Conservation (phyloP, 2,888 invertebrate species). For the Drymonia ruficornis region DNA sequence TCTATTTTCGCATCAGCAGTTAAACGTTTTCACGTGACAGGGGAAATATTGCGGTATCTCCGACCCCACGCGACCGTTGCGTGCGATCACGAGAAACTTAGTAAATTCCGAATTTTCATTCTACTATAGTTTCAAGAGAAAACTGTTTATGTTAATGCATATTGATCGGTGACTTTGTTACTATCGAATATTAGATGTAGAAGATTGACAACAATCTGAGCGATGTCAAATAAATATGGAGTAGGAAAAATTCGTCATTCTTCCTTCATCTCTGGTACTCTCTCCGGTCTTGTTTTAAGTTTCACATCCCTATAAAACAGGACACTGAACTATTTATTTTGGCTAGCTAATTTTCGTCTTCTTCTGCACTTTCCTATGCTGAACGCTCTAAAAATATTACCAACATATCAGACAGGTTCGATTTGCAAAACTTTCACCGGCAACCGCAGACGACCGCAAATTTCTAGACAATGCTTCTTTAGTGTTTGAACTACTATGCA, state of each 20-base stretch:
- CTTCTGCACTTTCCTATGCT: no score
- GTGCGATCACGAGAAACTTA: slow-evolving; percentile 18
- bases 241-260: no score
- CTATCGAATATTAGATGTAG: not conserved
- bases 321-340: no score
- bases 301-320: no score
- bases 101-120: slow-evolving; percentile 12
- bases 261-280: no score
- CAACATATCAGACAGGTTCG: slow-evolving; percentile 9
- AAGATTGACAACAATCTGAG: no score
- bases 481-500: slow-evolving; percentile 11
- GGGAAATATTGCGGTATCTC: slow-evolving; percentile 7
- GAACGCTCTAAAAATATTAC: slow-evolving; percentile 5
- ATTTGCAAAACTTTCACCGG: slow-evolving; percentile 52
- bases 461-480: slow-evolving; percentile 44
- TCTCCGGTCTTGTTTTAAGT: no score
- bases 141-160: slow-evolving; percentile 17
- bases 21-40: slow-evolving; percentile 12
- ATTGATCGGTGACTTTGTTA: slow-evolving; percentile 10
- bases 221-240: no score
- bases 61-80: slow-evolving; percentile 5
- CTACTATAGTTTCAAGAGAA: slow-evolving; percentile 14
- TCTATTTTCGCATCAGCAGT: slow-evolving; percentile 4
- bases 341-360: no score
- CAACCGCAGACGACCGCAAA: slow-evolving; percentile 46